Base-by-base conservation (phyloP, 2,113 vertebrate genomes). In the Silurus glanis region DNA sequence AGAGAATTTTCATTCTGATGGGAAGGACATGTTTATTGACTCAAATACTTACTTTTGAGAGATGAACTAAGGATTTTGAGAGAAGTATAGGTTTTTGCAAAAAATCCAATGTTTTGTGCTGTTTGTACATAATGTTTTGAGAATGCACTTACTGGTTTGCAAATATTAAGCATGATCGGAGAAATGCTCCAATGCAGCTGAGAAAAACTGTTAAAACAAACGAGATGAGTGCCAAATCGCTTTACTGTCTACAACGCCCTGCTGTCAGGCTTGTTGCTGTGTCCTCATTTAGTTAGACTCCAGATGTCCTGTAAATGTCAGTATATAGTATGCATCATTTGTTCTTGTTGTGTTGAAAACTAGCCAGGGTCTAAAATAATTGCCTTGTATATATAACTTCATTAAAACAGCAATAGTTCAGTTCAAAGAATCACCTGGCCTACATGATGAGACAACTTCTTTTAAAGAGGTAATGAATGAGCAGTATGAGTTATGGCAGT, bases 391-490 rank as follows among this genome's bases (percentile, higher is more conserved):
- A 55, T 37, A 71, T 75, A 82, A 53, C 72, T 82, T 14, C 55
- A 51, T 86, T 56, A 72, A 86, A 62, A 21, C 64, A 69, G 61
- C 37, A 64, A 16, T 17, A n/a, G 12, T 23, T 74, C 51, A 80
- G 49, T 49, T 83, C 83, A 58, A 61, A 62, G 83, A 45, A 55
- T 87, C 72, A 71, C 85, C 85, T 84, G 82, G 14, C 59, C 51
- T 74, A 51, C 58, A 25, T 78, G 72, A 87, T 85, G 64, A 83
- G 82, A 59, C 80, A 49, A 53, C 45, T 28, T 81, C 78, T 82
- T 82, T 86, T 86, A 62, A 84, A 83, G 80, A 83, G 62, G 78
- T 86, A 86, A 87, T 86, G 58, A 89, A 83, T 47, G 21, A 85
- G 55, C 79, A 21, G 28, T 64, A 28, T 85, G 80, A 83, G 64